phyloP scores from a whole-genome alignment of 2,113 vertebrate genomes.

The Paratilapia polleni region DNA sequence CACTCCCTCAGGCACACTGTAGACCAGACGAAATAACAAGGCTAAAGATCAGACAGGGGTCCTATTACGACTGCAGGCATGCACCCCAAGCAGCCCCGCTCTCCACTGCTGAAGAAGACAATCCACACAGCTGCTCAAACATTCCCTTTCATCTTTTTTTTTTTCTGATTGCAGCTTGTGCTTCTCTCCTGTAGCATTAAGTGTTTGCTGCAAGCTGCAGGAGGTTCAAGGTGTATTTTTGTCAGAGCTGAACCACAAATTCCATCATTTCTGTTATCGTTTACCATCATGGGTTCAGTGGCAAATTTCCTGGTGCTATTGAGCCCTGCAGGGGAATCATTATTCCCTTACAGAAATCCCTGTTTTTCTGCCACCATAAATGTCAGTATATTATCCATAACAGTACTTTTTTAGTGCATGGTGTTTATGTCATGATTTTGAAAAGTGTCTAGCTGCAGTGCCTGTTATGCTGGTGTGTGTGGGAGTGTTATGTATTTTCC shows the following conservation, averaged over 20 bases:
- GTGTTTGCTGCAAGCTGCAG: constrained; percentile 59
- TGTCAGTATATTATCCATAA: constrained; percentile 35
- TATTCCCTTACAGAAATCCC: constrained; percentile 32
- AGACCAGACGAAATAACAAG: constrained; percentile 78
- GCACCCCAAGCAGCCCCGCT: constrained; percentile 57
- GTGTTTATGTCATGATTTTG: constrained; percentile 45
- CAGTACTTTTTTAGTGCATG: constrained; percentile 7
- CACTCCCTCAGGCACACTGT: constrained; percentile 70
- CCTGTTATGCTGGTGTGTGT: constrained; percentile 48
- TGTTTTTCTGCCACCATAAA: constrained; percentile 35
- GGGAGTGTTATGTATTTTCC: constrained; percentile 47
- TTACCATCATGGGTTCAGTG: constrained; percentile 27
- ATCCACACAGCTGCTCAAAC: constrained; percentile 70
- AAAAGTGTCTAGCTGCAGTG: constrained; percentile 51
- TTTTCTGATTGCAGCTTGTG: constrained; percentile 60
- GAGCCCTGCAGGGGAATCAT: constrained; percentile 30
- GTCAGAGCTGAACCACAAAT: constrained; percentile 31
- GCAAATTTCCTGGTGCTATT: constrained; percentile 33
- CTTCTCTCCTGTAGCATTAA: constrained; percentile 51
- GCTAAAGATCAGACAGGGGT: constrained; percentile 76
- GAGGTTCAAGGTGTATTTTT: constrained; percentile 61
- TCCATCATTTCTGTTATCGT: constrained; percentile 35
- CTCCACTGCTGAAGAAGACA: constrained; percentile 56
- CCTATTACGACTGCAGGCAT: constrained; percentile 72
- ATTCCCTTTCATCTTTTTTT: constrained; percentile 70